These are phyloP conservation scores for Chiloscyllium punctatum DNA, from an alignment of 2,797 vertebrate genomes.

Conservation along the genomic window DNA sequence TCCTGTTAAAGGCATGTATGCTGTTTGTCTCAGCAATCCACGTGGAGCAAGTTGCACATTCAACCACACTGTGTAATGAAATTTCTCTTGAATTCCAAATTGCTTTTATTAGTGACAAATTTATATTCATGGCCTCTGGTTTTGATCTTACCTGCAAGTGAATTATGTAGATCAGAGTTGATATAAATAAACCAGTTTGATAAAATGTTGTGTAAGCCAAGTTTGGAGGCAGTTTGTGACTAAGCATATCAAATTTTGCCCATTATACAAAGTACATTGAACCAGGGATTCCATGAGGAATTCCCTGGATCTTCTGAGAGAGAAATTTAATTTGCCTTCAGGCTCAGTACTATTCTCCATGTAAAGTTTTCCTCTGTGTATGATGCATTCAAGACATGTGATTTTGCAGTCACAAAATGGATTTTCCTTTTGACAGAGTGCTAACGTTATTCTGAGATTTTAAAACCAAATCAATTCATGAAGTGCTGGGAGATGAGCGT, in stretches of 20 bases:
- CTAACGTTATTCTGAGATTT: not conserved
- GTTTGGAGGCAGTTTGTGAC: not conserved
- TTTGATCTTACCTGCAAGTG: not conserved
- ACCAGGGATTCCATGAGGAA: not conserved
- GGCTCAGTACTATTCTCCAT: not conserved
- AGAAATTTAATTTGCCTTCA: constrained; percentile 10
- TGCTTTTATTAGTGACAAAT: not conserved
- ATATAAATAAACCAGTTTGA: not conserved
- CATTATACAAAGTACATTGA: not conserved
- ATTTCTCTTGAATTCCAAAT: not conserved
- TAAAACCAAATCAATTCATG: not conserved
- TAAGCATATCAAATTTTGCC: too few species aligned
- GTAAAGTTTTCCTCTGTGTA: not conserved
- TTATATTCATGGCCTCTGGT: not conserved
- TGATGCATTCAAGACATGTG: not conserved
- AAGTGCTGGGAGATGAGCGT: not conserved
- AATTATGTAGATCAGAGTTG: not conserved
- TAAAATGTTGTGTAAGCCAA: not conserved
- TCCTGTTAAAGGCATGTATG: not conserved
- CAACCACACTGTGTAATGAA: not conserved
- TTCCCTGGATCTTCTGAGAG: not conserved
- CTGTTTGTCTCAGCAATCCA: not conserved
- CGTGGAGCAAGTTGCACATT: not conserved
- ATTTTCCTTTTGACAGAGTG: not conserved
- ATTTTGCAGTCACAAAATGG: not conserved